A percentile compares a stretch with the other conserved stretches of the same genome.
Evolutionary conservation across 2,113 vertebrate species (phyloP).

Genomic region (Ictalurus punctatus): DNA sequence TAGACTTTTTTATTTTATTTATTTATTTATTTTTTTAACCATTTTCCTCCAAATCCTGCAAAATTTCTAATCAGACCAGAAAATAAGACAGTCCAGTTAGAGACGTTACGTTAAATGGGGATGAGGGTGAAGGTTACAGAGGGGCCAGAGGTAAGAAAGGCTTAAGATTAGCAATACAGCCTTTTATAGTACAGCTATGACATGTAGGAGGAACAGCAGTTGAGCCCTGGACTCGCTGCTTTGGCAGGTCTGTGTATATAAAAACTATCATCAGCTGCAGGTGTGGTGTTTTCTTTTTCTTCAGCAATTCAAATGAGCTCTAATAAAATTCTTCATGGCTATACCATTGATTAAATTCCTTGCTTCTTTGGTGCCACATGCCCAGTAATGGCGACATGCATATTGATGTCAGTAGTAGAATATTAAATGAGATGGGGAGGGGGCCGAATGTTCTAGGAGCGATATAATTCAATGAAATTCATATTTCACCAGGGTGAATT

Average conservation of each 20-base stretch:
- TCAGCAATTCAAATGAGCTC: conserved; percentile 40
- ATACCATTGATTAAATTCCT: conserved; percentile 50
- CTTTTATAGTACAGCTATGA: not conserved
- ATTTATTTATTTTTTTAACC: not conserved
- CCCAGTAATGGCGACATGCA: conserved; percentile 48
- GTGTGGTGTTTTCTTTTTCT: conserved; percentile 10
- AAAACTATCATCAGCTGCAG: not conserved
- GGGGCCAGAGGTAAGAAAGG: not conserved
- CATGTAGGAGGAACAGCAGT: not conserved
- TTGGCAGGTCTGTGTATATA: not conserved
- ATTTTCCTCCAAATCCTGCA: not conserved
- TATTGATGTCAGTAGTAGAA: conserved; percentile 49
- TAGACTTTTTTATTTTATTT: not conserved
- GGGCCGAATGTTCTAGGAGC: conserved; percentile 38
- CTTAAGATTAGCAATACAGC: not conserved
- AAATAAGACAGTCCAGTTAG: not conserved
- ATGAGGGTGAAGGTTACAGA: not conserved
- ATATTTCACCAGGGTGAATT: conserved; percentile 47
- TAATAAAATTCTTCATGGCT: conserved; percentile 44
- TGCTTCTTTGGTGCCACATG: conserved; percentile 44
- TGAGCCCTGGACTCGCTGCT: not conserved
- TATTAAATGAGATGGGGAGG: conserved; percentile 37
- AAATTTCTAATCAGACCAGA: not conserved
- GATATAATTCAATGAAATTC: conserved; percentile 52
- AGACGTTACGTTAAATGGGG: not conserved